A percentile compares a stretch with the other conserved stretches of the same genome.
These are phyloP conservation scores for Bufo gargarizans DNA, from an alignment of 2,113 vertebrate species.

Conservation along the genomic window DNA sequence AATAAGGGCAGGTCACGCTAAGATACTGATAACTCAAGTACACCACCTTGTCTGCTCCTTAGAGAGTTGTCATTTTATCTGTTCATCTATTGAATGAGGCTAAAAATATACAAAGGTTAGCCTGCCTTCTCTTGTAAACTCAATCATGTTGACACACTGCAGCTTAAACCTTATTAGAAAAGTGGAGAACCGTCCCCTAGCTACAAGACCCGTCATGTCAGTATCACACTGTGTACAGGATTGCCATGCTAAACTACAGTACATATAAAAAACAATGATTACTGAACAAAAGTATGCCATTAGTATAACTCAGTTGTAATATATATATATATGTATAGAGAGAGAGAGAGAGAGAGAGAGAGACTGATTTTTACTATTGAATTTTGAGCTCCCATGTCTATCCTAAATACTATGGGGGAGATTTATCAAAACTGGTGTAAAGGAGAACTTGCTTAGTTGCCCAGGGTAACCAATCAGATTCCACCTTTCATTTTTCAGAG, in stretches of 20 bases:
- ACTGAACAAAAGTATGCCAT: background rate
- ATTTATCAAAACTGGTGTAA: too few species aligned
- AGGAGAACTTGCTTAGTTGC: too few species aligned
- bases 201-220: conserved; percentile 41
- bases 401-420: too few species aligned
- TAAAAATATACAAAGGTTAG: conserved; percentile 54
- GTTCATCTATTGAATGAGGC: conserved; percentile 17
- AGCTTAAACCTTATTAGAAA: conserved; percentile 38
- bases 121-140: conserved; percentile 35
- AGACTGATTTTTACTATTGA: too few species aligned
- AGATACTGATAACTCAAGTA: conserved; percentile 12
- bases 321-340: background rate
- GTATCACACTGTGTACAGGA: conserved; percentile 36
- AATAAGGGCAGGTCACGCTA: background rate
- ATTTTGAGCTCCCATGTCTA: too few species aligned
- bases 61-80: conserved; percentile 23
- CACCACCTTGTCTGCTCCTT: conserved; percentile 18
- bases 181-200: conserved; percentile 41
- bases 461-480: too few species aligned
- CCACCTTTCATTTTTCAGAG: too few species aligned
- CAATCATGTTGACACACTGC: conserved; percentile 52
- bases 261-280: conserved; percentile 11
- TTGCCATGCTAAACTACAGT: conserved; percentile 27
- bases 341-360: background rate
- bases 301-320: background rate